Evolutionary conservation across 2,113 vertebrate genomes (phyloP), one percentile per base, ranked within the genome.

Genomic region (Onychostoma macrolepis): DNA sequence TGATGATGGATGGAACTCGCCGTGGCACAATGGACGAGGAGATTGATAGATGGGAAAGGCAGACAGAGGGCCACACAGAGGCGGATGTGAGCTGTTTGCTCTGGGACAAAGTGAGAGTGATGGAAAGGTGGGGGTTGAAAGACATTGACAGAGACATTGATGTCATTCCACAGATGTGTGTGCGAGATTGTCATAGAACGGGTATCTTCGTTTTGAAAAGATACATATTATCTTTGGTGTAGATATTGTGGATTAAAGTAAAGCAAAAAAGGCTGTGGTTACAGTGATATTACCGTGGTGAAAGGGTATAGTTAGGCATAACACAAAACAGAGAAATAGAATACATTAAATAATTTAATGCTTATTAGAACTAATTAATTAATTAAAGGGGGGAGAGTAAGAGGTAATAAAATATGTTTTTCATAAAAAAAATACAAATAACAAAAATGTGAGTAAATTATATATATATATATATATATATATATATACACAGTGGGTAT

Each of bases 31-130:
- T 92, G 85, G 89, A 58, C 84, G 12, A 85, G 19, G 75, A 93
- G 93, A 94, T 89, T 89, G 93, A 94, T 91, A 94, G 92, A 89
- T 94, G 93, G 94, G 93, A 94, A 93, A 89, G 45, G 13, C 69
- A 33, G 58, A 36, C 17, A 50, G 11, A 89, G 50, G 79, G 67
- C 58, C 81, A 89, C 90, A 89, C 92, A 89, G 90, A 76, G 93
- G 88, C 90, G 92, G 93, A 95, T 93, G 91, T 93, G 91, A 91
- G 87, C 85, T 90, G 92, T 93, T 93, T 91, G 90, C 76, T 90
- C 84, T 26, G 65, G 41, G 89, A 89, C 87, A 87, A 76, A 86
- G 77, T 78, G 86, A 89, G 88, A 75, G 87, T 93, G 93, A 94
- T 88, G 71, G 90, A 93, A 91, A 28, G 86, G 41, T 0, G 45